These are phyloP conservation scores for Eidolon dupreanum DNA, from an alignment of 2,797 vertebrate species.

Conservation along the genomic window DNA sequence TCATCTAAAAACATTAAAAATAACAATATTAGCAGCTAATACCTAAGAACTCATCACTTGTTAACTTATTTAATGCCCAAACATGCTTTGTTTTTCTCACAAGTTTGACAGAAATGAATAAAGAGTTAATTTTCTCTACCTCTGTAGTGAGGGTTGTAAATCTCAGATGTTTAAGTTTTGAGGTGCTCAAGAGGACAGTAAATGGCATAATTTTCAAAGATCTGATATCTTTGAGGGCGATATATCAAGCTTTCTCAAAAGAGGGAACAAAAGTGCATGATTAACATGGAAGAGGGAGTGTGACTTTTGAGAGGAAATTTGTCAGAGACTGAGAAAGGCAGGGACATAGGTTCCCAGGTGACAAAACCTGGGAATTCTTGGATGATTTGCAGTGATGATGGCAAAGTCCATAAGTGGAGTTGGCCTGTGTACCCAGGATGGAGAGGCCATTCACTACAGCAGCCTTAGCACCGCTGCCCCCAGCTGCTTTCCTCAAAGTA, in stretches of 20 bases:
- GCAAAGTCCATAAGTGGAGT: rapidly evolving
- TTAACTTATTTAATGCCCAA: not conserved
- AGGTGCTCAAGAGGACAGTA: not conserved
- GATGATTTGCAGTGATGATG: not conserved
- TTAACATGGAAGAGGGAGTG: not conserved
- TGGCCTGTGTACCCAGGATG: too few relatives aligned
- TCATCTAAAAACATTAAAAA: not conserved
- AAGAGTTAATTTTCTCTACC: not conserved
- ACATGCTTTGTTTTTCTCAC: not conserved
- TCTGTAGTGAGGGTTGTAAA: not conserved
- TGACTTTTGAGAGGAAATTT: not conserved
- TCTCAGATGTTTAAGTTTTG: not conserved
- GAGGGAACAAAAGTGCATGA: not conserved
- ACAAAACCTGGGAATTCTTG: not conserved
- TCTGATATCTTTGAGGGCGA: not conserved
- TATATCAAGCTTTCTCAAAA: not conserved
- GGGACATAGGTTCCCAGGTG: not conserved
- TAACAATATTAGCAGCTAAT: not conserved
- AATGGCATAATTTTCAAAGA: not conserved
- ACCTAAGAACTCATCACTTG: not conserved
- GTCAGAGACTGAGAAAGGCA: not conserved
- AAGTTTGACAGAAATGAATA: not conserved
- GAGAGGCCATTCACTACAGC: not conserved
- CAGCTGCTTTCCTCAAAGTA: not conserved
- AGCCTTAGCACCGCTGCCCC: not conserved